Evolutionary conservation across 2,888 invertebrate genomes (phyloP).

Genomic region (Agrochola circellaris): DNA sequence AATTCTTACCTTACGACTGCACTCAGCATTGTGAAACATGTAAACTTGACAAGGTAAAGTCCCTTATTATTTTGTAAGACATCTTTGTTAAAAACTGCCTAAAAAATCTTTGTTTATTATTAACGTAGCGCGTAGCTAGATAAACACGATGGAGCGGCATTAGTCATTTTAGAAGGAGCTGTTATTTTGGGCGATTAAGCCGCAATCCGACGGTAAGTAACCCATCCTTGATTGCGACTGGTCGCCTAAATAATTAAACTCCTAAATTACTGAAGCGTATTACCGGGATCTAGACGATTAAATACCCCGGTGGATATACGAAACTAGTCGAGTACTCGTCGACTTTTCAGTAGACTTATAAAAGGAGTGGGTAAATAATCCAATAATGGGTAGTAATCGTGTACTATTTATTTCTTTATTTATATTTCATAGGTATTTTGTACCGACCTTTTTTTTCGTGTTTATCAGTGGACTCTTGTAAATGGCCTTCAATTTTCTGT

Average conservation of each 20-base stretch:
- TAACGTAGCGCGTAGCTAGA: not conserved
- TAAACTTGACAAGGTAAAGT: not conserved
- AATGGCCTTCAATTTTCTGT: no score
- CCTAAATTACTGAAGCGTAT: constrained; percentile 57
- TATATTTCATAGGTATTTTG: no score
- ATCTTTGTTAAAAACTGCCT: not conserved
- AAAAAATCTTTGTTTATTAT: no score
- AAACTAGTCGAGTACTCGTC: not conserved
- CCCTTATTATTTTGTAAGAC: not conserved
- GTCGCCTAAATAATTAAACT: constrained; percentile 62
- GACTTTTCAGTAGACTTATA: constrained; percentile 2
- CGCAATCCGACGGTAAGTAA: constrained; percentile 37
- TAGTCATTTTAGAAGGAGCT: constrained; percentile 28
- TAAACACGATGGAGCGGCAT: constrained; percentile 7
- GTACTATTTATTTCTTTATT: no score
- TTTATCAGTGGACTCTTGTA: no score
- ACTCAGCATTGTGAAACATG: not conserved
- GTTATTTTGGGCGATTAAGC: constrained; percentile 42
- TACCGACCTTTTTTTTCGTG: no score
- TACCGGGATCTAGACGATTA: constrained; percentile 52
- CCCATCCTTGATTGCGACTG: constrained; percentile 57
- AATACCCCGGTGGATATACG: constrained; percentile 26
- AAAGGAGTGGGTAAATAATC: not conserved
- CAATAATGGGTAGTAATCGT: no score
- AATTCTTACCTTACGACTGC: not conserved